Percentiles rank a stretch among this genome's conserved stretches.
These are phyloP conservation scores for Carettochelys insculpta DNA, from an alignment of 2,113 vertebrate genomes.

Conservation along the genomic window DNA sequence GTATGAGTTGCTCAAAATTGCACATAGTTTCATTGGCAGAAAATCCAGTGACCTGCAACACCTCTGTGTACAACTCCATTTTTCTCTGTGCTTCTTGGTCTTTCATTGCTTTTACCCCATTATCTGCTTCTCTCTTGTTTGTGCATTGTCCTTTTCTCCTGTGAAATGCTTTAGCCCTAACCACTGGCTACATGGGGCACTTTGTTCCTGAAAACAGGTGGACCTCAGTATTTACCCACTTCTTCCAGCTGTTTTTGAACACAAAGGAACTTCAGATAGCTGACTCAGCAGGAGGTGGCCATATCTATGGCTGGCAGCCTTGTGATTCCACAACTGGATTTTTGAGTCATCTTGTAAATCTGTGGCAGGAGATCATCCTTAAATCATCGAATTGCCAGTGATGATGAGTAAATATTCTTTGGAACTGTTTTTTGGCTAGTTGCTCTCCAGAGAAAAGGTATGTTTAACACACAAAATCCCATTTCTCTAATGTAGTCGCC, in stretches of 20 bases:
- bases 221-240: neutral
- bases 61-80: neutral
- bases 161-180: neutral
- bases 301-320: no score
- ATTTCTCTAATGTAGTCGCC: neutral
- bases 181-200: neutral
- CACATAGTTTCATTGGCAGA: neutral
- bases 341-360: no score
- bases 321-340: no score
- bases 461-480: neutral
- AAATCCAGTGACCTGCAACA: neutral
- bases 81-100: neutral
- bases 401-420: neutral
- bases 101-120: neutral
- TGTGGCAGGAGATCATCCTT: no score
- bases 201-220: neutral
- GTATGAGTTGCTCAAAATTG: neutral
- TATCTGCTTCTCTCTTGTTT: fast-evolving
- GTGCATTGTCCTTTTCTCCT: neutral
- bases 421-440: neutral
- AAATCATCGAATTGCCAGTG: no score
- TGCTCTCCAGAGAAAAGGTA: neutral
- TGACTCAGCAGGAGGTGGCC: neutral
- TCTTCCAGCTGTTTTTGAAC: neutral
- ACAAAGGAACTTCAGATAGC: neutral